Base-by-base conservation (phyloP, 2,113 vertebrate species). In the Herpailurus yagouaroundi region DNA sequence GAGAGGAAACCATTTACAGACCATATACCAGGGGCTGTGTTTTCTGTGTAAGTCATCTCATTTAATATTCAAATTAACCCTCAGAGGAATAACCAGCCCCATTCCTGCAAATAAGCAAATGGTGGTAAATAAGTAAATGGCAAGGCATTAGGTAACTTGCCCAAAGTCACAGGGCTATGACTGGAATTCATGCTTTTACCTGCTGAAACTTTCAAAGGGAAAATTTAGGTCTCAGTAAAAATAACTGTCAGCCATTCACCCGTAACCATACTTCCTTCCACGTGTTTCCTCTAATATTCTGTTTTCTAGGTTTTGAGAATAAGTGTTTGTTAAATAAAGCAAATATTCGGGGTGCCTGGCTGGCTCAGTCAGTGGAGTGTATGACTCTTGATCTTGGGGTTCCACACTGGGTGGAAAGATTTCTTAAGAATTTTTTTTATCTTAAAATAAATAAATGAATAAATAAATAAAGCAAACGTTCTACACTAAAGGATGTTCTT, bases 301-400 rank as follows among this genome's bases (percentile, higher is more conserved):
- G 63, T 94, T 95, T 94, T 96, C 74, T 88, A 73, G 25, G 48
- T 86, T 74, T 87, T 94, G 55, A 91, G 76, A 94, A 79, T 66
- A 94, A 38, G 19, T 36, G 15, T 14, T 66, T 95, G 36, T 14
- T 94, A 83, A 89, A 86, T 57, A 91, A 91, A 92, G 71, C 81
- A 84, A 81, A 95, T 13, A 41, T 81, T 84, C 29, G 7, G 57
- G 8, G 57, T 60, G 57, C 21, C 57, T 60, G 57, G 57, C 57
- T 60, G 57, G 57, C 57, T 60, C 57, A 60, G 57, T 60, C 57
- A 60, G 57, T 60, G 57, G 57, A 60, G 57, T 60, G 57, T 57
- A 7, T 57, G 57, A 60, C 57, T 60, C 57, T 25, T 60, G 57
- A 60, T 60, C 57, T 60, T 23, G 21, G 57, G 57, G 57, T 23